Conservation (phyloP, 2,113 vertebrate genomes). For the Petromus typicus region DNA sequence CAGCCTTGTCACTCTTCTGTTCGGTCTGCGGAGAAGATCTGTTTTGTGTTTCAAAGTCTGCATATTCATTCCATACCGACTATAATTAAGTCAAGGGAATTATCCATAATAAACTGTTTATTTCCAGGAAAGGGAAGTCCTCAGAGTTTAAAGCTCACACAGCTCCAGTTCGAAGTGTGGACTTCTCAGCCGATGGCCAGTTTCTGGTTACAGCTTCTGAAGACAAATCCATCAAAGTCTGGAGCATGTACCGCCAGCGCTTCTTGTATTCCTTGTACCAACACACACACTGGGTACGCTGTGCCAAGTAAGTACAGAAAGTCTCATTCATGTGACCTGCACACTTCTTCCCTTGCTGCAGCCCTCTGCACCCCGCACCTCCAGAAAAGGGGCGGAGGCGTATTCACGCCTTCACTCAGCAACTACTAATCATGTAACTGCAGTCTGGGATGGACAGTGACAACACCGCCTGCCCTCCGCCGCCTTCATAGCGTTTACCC, state of each 20-base stretch:
- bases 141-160: slow-evolving; percentile 94
- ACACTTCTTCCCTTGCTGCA: background rate
- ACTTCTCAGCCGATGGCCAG: slow-evolving; percentile 92
- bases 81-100: slow-evolving; percentile 12
- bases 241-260: slow-evolving; percentile 90
- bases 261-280: slow-evolving; percentile 93
- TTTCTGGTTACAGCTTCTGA: slow-evolving; percentile 94
- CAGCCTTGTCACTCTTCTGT: background rate
- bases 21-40: background rate
- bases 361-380: background rate
- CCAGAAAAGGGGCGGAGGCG: background rate
- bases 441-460: background rate
- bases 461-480: background rate
- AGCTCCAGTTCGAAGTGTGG: slow-evolving; percentile 92
- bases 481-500: background rate
- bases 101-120: slow-evolving; percentile 27
- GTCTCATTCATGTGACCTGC: background rate
- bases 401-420: background rate
- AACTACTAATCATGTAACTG: background rate
- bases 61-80: background rate
- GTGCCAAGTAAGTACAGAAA: slow-evolving; percentile 90
- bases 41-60: background rate
- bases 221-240: slow-evolving; percentile 96
- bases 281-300: slow-evolving; percentile 95
- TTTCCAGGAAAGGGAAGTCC: slow-evolving; percentile 92